Conservation (phyloP, 2,888 invertebrate genomes). For the Gerosis bhagava region DNA sequence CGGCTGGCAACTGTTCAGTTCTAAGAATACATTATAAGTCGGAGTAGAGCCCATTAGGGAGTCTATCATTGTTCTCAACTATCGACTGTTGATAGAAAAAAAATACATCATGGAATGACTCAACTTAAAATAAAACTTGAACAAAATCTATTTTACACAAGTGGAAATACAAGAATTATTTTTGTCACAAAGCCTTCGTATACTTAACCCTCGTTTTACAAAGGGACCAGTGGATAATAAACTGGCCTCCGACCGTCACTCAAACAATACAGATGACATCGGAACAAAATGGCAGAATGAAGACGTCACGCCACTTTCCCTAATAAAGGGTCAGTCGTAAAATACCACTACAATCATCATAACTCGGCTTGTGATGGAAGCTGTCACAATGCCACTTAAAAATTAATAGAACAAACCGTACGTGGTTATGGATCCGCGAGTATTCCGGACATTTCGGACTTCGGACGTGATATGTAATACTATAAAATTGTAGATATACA, state of each 20-base stretch:
- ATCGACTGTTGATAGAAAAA: no score
- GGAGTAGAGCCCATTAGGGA: no score
- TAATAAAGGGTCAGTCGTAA: constrained; percentile 72
- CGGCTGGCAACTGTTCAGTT: no score
- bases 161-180: constrained; percentile 9
- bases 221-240: constrained; percentile 47
- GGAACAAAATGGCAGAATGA: constrained; percentile 47
- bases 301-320: constrained; percentile 60
- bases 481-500: no score
- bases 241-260: constrained; percentile 44
- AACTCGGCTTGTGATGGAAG: constrained; percentile 53
- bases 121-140: no score
- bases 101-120: no score
- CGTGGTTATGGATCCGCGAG: no score
- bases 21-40: no score
- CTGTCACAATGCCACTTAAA: constrained; percentile 55
- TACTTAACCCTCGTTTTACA: constrained; percentile 49
- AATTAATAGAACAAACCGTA: constrained; percentile 48
- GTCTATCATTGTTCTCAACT: no score
- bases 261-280: constrained; percentile 63
- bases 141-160: no score
- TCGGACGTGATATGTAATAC: not conserved
- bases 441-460: not conserved
- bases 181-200: constrained; percentile 26
- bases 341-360: constrained; percentile 80